Conservation (phyloP, 2,888 invertebrate genomes). For the Trissolcus brochymenae region DNA sequence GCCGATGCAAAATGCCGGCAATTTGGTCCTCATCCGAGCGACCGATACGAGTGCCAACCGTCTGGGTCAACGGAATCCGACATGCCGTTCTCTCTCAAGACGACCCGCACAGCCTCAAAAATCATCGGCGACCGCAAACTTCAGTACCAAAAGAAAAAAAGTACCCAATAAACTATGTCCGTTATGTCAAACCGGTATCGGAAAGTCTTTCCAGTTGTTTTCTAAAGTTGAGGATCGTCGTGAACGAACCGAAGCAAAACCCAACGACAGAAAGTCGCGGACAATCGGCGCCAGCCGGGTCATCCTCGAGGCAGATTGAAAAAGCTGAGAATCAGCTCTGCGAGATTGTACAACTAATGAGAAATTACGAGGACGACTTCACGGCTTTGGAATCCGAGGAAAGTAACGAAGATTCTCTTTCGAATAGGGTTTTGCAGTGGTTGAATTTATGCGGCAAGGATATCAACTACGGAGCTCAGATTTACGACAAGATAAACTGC, state of each 20-base stretch:
- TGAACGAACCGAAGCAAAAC: slow-evolving; percentile 60
- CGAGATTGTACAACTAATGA: slow-evolving; percentile 38
- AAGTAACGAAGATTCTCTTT: slow-evolving; percentile 75
- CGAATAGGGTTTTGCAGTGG: slow-evolving; percentile 88
- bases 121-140: slow-evolving; percentile 61
- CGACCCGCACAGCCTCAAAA: slow-evolving; percentile 77
- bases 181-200: slow-evolving; percentile 55
- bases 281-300: slow-evolving; percentile 63
- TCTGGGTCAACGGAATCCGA: slow-evolving; percentile 85
- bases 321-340: slow-evolving; percentile 1
- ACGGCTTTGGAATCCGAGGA: slow-evolving; percentile 6
- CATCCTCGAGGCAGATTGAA: background rate
- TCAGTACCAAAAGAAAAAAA: slow-evolving; percentile 60
- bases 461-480: slow-evolving; percentile 52
- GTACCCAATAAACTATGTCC: slow-evolving; percentile 61
- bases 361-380: slow-evolving; percentile 24
- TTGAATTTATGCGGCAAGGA: slow-evolving; percentile 84
- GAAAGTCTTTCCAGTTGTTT: slow-evolving; percentile 66
- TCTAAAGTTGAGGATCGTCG: slow-evolving; percentile 66
- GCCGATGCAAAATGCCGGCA: slow-evolving; percentile 72
- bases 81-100: slow-evolving; percentile 83
- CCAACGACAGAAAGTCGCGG: slow-evolving; percentile 59
- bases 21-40: slow-evolving; percentile 80
- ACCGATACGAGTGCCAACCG: slow-evolving; percentile 79
- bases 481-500: too few species aligned